Percentiles rank a stretch among this genome's conserved stretches.
Evolutionary conservation across 2,113 vertebrate species (phyloP).

Genomic region (Tenrec ecaudatus): DNA sequence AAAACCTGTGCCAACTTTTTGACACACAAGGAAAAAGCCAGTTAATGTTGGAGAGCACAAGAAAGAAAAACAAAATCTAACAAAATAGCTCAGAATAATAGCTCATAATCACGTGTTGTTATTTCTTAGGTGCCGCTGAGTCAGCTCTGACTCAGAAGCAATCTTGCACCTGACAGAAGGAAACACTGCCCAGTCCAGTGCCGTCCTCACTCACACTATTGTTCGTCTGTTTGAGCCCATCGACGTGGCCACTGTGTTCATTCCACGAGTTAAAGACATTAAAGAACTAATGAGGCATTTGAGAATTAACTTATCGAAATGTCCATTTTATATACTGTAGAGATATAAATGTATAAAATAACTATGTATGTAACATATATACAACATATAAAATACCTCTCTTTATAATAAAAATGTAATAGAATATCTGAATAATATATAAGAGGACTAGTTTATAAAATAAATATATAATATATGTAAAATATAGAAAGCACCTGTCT

Average conservation of each 20-base stretch:
- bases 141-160: no score
- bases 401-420: no score
- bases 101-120: neutral
- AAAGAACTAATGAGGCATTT: constrained; percentile 24
- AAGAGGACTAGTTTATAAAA: neutral
- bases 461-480: no score
- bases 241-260: no score
- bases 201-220: no score
- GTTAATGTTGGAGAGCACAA: neutral
- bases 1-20: neutral
- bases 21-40: neutral
- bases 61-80: neutral
- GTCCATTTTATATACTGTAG: neutral
- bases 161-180: no score
- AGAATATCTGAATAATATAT: neutral
- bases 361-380: no score
- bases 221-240: no score
- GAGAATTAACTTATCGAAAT: constrained; percentile 17
- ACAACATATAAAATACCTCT: no score
- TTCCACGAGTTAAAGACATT: neutral
- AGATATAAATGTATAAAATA: no score
- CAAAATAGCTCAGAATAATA: neutral
- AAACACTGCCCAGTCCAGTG: no score
- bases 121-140: no score
- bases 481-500: constrained; percentile 8